phyloP scores from a whole-genome alignment of 2,113 vertebrate species.

The Vidua chalybeata region DNA sequence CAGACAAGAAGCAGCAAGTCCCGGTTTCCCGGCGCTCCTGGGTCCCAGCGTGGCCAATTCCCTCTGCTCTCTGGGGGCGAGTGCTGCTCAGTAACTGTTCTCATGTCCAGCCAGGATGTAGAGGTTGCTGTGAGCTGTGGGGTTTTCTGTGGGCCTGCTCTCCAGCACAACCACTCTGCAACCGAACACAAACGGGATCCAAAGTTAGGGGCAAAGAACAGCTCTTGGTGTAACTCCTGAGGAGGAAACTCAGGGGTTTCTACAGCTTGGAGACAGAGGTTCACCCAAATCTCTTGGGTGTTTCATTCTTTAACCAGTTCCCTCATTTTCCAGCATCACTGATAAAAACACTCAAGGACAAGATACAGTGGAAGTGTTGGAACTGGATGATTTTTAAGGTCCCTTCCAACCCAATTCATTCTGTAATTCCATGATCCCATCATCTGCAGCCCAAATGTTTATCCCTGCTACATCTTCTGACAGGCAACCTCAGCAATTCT shows the following conservation, averaged over 20 bases:
- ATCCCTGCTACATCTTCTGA: background rate
- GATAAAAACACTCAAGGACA: background rate
- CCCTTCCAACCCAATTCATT: background rate
- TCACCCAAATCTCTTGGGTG: background rate
- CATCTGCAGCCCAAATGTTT: background rate
- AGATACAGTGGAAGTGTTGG: background rate
- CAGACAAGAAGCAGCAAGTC: slow-evolving; percentile 25
- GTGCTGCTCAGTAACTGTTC: slow-evolving; percentile 91
- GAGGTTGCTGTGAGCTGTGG: slow-evolving; percentile 94
- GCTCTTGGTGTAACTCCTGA: background rate
- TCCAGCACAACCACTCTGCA: slow-evolving; percentile 95
- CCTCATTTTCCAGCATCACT: background rate
- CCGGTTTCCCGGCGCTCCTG: slow-evolving; percentile 2
- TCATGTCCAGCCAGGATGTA: slow-evolving; percentile 98
- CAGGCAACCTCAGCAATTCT: background rate
- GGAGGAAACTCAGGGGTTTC: background rate
- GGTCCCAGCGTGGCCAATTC: background rate
- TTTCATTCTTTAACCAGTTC: background rate
- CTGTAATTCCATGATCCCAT: background rate
- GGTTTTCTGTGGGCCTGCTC: slow-evolving; percentile 94
- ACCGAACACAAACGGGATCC: slow-evolving; percentile 12
- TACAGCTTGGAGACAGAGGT: accelerated
- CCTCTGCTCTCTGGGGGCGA: background rate
- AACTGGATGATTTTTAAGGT: background rate
- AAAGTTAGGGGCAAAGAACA: background rate